Percentiles rank a stretch among this genome's conserved stretches.
Evolutionary conservation across 1,140 invertebrate species (phyloP).

Genomic region (Brachionus calyciflorus): DNA sequence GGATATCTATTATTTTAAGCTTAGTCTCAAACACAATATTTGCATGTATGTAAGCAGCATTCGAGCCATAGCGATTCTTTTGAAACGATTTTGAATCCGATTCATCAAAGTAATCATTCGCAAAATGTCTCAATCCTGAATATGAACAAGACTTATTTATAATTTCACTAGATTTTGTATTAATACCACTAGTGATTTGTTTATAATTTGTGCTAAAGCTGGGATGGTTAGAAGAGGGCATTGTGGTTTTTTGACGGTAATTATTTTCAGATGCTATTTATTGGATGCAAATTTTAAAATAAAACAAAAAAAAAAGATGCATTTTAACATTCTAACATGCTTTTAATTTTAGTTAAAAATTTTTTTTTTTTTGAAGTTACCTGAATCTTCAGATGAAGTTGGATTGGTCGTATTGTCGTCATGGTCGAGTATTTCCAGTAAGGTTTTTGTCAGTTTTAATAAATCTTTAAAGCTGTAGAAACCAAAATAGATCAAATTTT

Average conservation of each 20-base stretch:
- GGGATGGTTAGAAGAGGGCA: background rate
- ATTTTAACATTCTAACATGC: background rate
- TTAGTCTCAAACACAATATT: conserved; percentile 88
- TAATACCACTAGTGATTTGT: conserved; percentile 73
- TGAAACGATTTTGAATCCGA: conserved; percentile 63
- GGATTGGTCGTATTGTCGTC: conserved; percentile 27
- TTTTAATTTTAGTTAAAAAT: background rate
- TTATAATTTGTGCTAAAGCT: background rate
- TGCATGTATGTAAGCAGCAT: conserved; percentile 13
- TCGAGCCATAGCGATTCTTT: conserved; percentile 72
- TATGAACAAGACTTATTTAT: conserved; percentile 62
- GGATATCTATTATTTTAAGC: conserved; percentile 94
- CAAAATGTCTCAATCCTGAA: conserved; percentile 55
- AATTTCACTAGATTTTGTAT: no score
- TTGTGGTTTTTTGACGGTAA: background rate
- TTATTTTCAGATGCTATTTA: background rate
- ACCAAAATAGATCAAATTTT: conserved; percentile 96
- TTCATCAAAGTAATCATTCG: conserved; percentile 55
- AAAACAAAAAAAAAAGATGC: conserved; percentile 6
- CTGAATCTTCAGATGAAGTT: background rate
- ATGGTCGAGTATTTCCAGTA: conserved; percentile 68
- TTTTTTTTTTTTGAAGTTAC: no score
- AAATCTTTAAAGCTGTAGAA: conserved; percentile 97
- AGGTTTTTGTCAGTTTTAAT: conserved; percentile 84
- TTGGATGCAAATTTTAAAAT: background rate